Conservation (phyloP, 2,797 vertebrate species). For the Yasuhikotakia modesta region DNA sequence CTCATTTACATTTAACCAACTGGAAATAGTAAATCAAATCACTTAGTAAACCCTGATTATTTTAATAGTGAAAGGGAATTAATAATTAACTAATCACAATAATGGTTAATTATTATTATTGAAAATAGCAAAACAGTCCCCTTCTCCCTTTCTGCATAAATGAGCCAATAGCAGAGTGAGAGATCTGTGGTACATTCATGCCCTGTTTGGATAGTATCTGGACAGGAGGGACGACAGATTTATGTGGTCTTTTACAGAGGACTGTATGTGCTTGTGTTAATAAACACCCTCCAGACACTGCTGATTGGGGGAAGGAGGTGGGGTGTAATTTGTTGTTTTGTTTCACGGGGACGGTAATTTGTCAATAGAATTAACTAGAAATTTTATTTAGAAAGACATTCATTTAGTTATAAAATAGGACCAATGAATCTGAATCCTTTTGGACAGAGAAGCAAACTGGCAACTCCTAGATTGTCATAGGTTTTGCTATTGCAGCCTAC, state of each 20-base stretch:
- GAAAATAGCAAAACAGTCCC: background rate
- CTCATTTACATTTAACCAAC: background rate
- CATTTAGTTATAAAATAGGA: conserved; percentile 17
- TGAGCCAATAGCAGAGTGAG: background rate
- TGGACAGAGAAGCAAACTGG: background rate
- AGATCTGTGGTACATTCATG: conserved; percentile 10
- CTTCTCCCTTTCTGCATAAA: background rate
- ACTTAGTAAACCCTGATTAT: background rate
- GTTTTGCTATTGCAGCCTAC: background rate
- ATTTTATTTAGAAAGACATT: conserved; percentile 4
- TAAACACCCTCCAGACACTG: conserved; percentile 48
- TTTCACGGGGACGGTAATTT: conserved; percentile 1
- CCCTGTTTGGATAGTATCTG: conserved; percentile 30
- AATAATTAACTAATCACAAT: background rate
- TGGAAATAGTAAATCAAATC: background rate
- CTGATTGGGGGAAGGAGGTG: conserved; percentile 19
- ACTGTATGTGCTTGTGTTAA: conserved; percentile 48
- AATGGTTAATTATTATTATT: background rate
- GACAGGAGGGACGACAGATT: conserved; percentile 36
- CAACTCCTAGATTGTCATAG: background rate
- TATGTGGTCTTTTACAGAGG: conserved; percentile 47
- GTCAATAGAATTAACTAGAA: background rate
- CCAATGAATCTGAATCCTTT: background rate
- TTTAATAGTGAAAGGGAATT: no score
- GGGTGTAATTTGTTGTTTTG: conserved; percentile 27